Conservation (phyloP, 1,140 invertebrate species). For the Dendrolimus kikuchii region DNA sequence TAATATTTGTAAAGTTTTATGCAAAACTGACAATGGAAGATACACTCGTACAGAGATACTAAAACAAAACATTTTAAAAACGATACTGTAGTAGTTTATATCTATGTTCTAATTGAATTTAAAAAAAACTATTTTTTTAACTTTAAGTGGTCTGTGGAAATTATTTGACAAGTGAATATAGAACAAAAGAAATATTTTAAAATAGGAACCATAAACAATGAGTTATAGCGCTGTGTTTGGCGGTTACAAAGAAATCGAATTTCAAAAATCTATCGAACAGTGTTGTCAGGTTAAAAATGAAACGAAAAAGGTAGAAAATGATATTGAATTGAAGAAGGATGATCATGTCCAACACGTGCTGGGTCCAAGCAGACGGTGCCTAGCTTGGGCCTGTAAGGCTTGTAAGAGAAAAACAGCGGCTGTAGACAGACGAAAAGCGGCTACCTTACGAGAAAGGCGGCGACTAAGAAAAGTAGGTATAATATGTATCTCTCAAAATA, state of each 20-base stretch:
- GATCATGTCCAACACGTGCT: slow-evolving; percentile 59
- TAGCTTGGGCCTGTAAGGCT: slow-evolving; percentile 96
- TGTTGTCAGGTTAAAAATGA: slow-evolving; percentile 54
- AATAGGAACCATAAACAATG: slow-evolving; percentile 28
- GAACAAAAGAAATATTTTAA: not conserved
- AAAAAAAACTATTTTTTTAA: too few species aligned
- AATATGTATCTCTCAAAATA: not conserved
- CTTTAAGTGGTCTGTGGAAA: too few species aligned
- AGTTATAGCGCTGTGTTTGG: slow-evolving; percentile 43
- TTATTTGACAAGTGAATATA: too few species aligned
- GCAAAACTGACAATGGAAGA: too few species aligned
- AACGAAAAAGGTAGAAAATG: slow-evolving; percentile 26
- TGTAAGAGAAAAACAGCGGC: slow-evolving; percentile 96
- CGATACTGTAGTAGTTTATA: too few species aligned
- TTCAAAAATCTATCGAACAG: slow-evolving; percentile 29
- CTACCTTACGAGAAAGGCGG: slow-evolving; percentile 93
- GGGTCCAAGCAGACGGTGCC: slow-evolving; percentile 81
- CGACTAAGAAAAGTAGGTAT: slow-evolving; percentile 88
- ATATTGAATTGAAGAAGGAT: slow-evolving; percentile 25
- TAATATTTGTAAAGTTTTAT: too few species aligned
- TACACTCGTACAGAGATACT: too few species aligned
- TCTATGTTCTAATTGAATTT: too few species aligned
- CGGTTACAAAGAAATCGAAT: slow-evolving; percentile 27
- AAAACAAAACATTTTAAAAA: too few species aligned
- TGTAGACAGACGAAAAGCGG: slow-evolving; percentile 95